Percentiles rank a stretch among this genome's conserved stretches.
These are phyloP conservation scores for Colletes latitarsis DNA, from an alignment of 1,140 invertebrate species.

Conservation along the genomic window DNA sequence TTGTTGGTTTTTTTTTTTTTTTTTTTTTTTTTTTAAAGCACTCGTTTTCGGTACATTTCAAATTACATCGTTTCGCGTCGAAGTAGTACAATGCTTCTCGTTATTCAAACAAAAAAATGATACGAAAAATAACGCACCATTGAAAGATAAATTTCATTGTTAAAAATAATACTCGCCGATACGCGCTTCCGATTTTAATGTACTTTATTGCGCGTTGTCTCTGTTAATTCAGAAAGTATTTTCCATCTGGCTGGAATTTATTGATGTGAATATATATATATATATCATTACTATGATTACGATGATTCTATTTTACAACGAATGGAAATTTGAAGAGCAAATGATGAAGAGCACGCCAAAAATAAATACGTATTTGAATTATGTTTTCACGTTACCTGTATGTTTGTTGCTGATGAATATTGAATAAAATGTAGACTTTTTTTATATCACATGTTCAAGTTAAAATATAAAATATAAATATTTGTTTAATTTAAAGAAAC, in stretches of 20 bases:
- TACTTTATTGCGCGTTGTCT: neutral
- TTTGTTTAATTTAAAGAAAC: too few relatives aligned
- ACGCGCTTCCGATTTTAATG: neutral
- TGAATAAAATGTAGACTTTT: too few relatives aligned
- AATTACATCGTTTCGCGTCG: neutral
- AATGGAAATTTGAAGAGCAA: neutral
- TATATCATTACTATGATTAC: constrained; percentile 7
- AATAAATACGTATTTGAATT: constrained; percentile 1
- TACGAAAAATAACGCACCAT: neutral
- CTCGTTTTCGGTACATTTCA: neutral
- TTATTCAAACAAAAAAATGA: neutral
- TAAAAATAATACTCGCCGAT: constrained; percentile 21
- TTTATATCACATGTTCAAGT: too few relatives aligned
- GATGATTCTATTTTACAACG: constrained; percentile 32
- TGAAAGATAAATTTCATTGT: constrained; percentile 17
- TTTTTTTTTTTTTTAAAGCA: neutral
- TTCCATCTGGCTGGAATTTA: constrained; percentile 20
- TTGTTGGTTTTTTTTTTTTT: neutral
- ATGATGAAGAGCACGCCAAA: neutral
- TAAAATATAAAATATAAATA: too few relatives aligned
- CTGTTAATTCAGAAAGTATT: constrained; percentile 36
- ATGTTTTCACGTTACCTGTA: neutral
- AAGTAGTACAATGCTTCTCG: neutral
- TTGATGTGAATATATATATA: constrained; percentile 13
- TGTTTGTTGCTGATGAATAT: neutral